Evolutionary conservation across 2,797 vertebrate species (phyloP).

Genomic region (Aselliscus stoliczkanus): DNA sequence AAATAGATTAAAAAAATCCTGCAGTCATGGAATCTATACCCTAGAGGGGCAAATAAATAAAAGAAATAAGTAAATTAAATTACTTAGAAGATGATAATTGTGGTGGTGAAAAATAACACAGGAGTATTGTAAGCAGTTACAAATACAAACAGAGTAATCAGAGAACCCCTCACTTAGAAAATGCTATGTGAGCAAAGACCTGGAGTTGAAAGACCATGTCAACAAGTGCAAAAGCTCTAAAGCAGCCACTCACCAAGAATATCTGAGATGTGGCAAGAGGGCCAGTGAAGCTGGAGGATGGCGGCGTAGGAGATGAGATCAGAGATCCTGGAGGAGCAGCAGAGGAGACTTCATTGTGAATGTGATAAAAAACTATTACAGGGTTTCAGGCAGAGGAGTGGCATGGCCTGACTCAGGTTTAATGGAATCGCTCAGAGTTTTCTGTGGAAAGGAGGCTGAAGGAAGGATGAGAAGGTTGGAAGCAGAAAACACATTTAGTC

Average conservation of each 20-base stretch:
- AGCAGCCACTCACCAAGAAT: too few relatives aligned
- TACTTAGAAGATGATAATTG: background rate
- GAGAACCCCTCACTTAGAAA: background rate
- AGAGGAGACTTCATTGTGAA: background rate
- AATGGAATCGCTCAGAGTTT: background rate
- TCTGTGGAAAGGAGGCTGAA: background rate
- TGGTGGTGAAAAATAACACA: background rate
- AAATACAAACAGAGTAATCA: background rate
- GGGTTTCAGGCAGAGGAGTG: background rate
- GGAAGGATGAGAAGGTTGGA: background rate
- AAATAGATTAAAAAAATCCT: background rate
- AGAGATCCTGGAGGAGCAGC: background rate
- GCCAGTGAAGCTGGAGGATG: background rate
- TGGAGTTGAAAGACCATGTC: background rate
- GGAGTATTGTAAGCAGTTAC: background rate
- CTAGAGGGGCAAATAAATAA: background rate
- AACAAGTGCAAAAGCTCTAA: background rate
- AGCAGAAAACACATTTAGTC: background rate
- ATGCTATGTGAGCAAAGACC: background rate
- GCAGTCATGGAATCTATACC: background rate
- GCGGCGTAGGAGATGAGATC: background rate
- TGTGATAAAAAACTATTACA: background rate
- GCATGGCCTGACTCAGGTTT: background rate
- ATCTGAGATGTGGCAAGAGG: background rate
- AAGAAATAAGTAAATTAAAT: background rate